Conservation (phyloP, 2,113 vertebrate genomes). For the Atlantisia rogersi region DNA sequence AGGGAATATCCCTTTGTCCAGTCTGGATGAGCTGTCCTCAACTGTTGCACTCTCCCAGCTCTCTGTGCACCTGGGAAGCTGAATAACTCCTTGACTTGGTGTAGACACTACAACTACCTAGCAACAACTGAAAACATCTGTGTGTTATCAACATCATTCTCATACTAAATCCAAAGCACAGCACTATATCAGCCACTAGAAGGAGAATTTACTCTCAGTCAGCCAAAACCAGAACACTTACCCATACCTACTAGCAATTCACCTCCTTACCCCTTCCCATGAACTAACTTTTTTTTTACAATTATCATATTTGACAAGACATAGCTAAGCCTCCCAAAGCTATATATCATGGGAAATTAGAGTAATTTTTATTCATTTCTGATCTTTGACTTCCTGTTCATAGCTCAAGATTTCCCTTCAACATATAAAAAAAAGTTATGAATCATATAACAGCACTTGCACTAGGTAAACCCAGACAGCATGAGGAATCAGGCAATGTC, state of each 20-base stretch:
- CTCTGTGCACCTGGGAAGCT: too few relatives aligned
- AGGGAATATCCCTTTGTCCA: too few relatives aligned
- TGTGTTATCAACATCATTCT: too few relatives aligned
- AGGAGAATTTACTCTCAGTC: too few relatives aligned
- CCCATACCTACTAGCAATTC: not conserved
- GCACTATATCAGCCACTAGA: too few relatives aligned
- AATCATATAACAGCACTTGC: not conserved
- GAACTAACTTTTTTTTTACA: not conserved
- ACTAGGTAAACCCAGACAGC: not conserved
- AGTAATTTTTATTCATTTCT: not conserved
- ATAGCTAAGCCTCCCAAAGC: not conserved
- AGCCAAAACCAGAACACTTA: not conserved
- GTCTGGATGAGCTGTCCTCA: too few relatives aligned
- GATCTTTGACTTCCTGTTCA: not conserved
- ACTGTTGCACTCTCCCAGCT: too few relatives aligned
- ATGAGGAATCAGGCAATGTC: not conserved
- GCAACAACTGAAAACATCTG: too few relatives aligned
- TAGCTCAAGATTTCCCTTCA: not conserved
- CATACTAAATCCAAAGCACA: too few relatives aligned
- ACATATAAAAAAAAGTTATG: not conserved
- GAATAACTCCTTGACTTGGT: too few relatives aligned
- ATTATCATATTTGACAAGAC: not conserved
- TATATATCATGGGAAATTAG: not conserved
- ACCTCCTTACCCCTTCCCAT: not conserved
- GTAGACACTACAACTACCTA: too few relatives aligned